Evolutionary conservation across 2,113 vertebrate genomes (phyloP).

Genomic region (Lasiurus cinereus): DNA sequence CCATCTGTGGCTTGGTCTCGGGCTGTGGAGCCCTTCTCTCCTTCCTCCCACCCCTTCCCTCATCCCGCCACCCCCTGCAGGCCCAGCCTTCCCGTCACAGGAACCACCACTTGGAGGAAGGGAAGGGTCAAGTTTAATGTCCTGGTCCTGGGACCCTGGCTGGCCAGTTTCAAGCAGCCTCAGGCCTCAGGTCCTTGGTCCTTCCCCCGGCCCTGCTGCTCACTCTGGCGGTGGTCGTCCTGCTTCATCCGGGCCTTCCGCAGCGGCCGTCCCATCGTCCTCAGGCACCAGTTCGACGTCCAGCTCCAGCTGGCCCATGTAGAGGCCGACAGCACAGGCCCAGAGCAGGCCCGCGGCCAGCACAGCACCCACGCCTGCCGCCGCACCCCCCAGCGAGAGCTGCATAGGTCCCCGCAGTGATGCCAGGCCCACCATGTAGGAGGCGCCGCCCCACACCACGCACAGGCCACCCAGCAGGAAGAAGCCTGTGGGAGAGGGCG

Average conservation of each 20-base stretch:
- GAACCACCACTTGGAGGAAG: not conserved
- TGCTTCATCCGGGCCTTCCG: conserved; percentile 78
- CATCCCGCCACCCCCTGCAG: not conserved
- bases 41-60: not conserved
- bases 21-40: not conserved
- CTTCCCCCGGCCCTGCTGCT: not conserved
- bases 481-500: conserved; percentile 87
- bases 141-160: not conserved
- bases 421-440: conserved; percentile 90
- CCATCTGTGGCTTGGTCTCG: not conserved
- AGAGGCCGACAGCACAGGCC: conserved; percentile 94
- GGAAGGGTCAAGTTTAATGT: conserved; percentile 75
- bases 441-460: conserved; percentile 90
- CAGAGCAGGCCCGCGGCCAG: conserved; percentile 90
- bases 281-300: conserved; percentile 89
- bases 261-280: conserved; percentile 85
- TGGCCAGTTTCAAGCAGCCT: not conserved
- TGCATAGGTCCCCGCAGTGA: conserved; percentile 91
- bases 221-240: conserved; percentile 75
- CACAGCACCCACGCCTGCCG: conserved; percentile 88
- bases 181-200: not conserved
- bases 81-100: not conserved
- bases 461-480: conserved; percentile 93
- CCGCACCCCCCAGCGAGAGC: conserved; percentile 88
- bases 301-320: conserved; percentile 93